These are phyloP conservation scores for Ommatoiulus sabulosus DNA, from an alignment of 2,888 invertebrate genomes.

Conservation along the genomic window DNA sequence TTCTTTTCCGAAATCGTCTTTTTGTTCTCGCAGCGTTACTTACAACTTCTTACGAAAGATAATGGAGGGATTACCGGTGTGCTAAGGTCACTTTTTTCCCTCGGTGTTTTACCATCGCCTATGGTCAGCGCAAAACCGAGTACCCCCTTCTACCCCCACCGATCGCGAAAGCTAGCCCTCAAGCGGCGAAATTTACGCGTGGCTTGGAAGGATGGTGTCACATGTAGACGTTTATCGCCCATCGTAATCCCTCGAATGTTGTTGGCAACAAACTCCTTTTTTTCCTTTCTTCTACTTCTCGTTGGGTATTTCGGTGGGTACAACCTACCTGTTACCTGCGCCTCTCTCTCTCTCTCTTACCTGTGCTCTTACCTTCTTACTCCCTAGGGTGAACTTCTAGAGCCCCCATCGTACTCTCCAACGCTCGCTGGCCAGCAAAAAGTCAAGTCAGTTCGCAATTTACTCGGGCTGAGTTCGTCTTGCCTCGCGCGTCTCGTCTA, in stretches of 20 bases:
- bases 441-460: neutral
- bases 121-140: neutral
- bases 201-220: conserved; percentile 7
- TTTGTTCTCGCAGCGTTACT: neutral
- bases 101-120: neutral
- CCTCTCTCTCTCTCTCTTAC: neutral
- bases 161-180: conserved; percentile 3
- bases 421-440: neutral
- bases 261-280: conserved; percentile 19
- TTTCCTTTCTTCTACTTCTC: neutral
- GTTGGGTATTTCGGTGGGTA: neutral
- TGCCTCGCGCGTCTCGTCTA: neutral
- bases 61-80: neutral
- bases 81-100: neutral
- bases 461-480: neutral
- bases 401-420: conserved; percentile 31
- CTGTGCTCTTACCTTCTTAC: neutral
- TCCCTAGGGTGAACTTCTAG: conserved; percentile 13
- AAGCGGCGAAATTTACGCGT: conserved; percentile 10
- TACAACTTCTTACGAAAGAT: neutral
- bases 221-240: conserved; percentile 3
- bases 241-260: neutral
- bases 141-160: neutral
- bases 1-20: neutral
- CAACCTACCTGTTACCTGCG: conserved; percentile 1